Conservation (phyloP, 1,140 invertebrate species). For the Leptinotarsa defecta region DNA sequence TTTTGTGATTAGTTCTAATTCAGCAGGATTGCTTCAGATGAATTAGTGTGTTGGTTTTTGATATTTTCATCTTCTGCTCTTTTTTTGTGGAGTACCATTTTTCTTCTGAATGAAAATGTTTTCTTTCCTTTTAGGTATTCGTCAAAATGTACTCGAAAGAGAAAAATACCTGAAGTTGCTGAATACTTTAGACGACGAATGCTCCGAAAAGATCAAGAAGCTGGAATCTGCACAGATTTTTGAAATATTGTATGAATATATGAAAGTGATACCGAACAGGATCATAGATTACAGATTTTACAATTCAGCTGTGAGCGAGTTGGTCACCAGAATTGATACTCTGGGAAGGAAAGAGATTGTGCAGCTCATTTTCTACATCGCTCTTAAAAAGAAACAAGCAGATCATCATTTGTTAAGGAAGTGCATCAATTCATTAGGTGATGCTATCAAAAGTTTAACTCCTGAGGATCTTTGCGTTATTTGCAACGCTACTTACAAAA, state of each 20-base stretch:
- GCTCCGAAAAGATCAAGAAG: slow-evolving; percentile 33
- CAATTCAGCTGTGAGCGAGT: slow-evolving; percentile 37
- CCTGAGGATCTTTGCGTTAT: slow-evolving; percentile 50
- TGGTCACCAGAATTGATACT: slow-evolving; percentile 32
- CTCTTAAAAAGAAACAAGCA: slow-evolving; percentile 47
- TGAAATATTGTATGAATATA: slow-evolving; percentile 44
- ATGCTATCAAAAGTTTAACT: slow-evolving; percentile 42
- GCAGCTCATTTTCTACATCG: slow-evolving; percentile 52
- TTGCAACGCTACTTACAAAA: slow-evolving; percentile 53
- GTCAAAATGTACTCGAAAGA: slow-evolving; percentile 2
- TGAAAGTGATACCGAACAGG: slow-evolving; percentile 40
- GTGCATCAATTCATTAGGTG: slow-evolving; percentile 43
- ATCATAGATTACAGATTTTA: slow-evolving; percentile 47
- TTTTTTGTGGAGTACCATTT: too few relatives aligned
- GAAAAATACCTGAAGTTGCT: neutral
- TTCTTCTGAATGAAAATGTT: too few relatives aligned
- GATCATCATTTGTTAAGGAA: slow-evolving; percentile 43
- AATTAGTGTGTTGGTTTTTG: too few relatives aligned
- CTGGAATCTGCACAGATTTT: slow-evolving; percentile 40
- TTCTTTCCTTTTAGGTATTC: too few relatives aligned
- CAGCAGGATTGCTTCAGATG: too few relatives aligned
- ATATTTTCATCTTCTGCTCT: too few relatives aligned
- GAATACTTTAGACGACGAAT: slow-evolving; percentile 44
- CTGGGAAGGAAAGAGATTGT: slow-evolving; percentile 46
- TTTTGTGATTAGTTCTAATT: too few relatives aligned